Evolutionary conservation across 2,888 invertebrate genomes (phyloP), one percentile per base, ranked within the genome.

Genomic region (Drosophila recens): DNA sequence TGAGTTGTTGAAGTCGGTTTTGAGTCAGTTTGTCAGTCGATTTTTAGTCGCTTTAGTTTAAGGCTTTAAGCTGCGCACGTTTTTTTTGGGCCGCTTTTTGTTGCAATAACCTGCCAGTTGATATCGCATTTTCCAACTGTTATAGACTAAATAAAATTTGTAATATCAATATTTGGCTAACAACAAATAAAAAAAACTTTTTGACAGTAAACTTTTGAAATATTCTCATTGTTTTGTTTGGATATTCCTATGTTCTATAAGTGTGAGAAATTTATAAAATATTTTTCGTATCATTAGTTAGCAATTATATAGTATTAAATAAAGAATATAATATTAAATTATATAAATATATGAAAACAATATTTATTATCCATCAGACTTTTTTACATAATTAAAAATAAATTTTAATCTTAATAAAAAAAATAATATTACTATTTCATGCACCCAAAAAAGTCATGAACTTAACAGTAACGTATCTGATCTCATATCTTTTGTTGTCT

Each of bases 61-160:
- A n/a, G 13, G 43, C 75, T 70, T 87, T 69, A 82, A 87, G 75
- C 70, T 42, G 43, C 40, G 42, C 38, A 17, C 17, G 33, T 20
- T 58, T 45, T 45, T n/a, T 42, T 9, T 43, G 20, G 38, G 36
- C 56, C 46, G 33, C 23, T 46, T 40, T 30, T 45, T 57, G 52
- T 46, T 53, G 42, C 61, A 59, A 42, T 13, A 27, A 51, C 27
- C 23, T 30, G 20, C n/a, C 10, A 11, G 20, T 56, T 40, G 33
- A 40, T 49, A 11, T 13, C 30, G 34, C 13, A 34, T 13, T 51
- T 51, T 9, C 11, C 13, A 57, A 27, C 45, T 23, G 48, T 63
- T 20, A 56, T 42, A 27, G 9, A 48, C 23, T 46, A 36, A 6
- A 52, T 15, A 30, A 33, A 49, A 49, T 49, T 40, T 45, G 67